Evolutionary conservation across 2,888 invertebrate species (phyloP).

Genomic region (Dysmachus trigonus): DNA sequence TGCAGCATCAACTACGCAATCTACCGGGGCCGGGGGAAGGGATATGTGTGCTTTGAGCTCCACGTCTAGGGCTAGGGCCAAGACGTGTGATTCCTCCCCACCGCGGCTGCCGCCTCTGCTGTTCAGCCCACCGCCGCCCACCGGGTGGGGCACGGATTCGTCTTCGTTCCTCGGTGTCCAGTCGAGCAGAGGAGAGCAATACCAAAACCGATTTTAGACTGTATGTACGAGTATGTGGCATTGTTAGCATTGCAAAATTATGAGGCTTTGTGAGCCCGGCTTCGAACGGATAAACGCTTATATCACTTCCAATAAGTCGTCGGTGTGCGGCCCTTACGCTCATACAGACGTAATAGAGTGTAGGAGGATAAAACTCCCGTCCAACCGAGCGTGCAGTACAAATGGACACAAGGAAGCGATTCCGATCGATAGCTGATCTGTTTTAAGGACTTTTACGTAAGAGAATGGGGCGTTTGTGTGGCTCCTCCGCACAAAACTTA

Average conservation of each 20-base stretch:
- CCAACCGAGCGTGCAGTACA: constrained; percentile 6
- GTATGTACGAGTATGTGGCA: constrained; percentile 10
- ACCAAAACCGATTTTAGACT: constrained; percentile 34
- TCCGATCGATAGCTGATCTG: constrained; percentile 45
- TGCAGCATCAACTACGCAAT: background rate
- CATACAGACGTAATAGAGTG: constrained; percentile 30
- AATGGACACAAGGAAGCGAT: constrained; percentile 39
- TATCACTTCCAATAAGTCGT: constrained; percentile 9
- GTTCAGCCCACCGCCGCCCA: background rate
- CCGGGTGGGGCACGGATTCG: constrained; percentile 4
- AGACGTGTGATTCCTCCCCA: background rate
- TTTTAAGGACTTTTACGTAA: constrained; percentile 43
- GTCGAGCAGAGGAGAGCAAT: too few species aligned
- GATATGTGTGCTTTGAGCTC: background rate
- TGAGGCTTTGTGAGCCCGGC: background rate
- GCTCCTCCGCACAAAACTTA: background rate
- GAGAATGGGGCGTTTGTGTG: constrained; percentile 25
- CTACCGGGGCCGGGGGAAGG: too few species aligned
- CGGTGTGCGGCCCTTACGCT: background rate
- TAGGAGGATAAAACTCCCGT: constrained; percentile 10
- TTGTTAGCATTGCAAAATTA: constrained; percentile 25
- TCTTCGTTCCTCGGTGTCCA: constrained; percentile 17
- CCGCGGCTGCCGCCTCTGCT: background rate
- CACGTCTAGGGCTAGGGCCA: background rate
- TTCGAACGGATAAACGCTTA: constrained; percentile 23